A percentile compares a stretch with the other conserved stretches of the same genome.
Conservation (phyloP, 2,888 invertebrate genomes). For the Byasa hedistus region DNA sequence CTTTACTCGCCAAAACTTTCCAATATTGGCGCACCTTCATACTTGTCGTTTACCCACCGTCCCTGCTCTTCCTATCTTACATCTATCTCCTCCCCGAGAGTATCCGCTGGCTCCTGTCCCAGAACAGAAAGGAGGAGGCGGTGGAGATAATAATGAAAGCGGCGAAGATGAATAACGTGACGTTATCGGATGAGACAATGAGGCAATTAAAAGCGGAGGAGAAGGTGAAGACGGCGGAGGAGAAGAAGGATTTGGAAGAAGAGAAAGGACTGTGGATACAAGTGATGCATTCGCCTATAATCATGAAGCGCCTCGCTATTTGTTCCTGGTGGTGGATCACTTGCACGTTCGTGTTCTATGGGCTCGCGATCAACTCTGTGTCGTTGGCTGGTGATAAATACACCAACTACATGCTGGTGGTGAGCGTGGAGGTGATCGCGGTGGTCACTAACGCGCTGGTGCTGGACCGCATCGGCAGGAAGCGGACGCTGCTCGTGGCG, state of each 20-base stretch:
- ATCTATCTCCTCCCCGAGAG: slow-evolving; percentile 88
- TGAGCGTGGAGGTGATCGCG: slow-evolving; percentile 85
- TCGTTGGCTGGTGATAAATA: slow-evolving; percentile 87
- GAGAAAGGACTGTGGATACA: slow-evolving; percentile 58
- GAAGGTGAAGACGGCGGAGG: slow-evolving; percentile 47
- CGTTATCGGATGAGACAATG: slow-evolving; percentile 68
- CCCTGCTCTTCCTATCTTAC: slow-evolving; percentile 83
- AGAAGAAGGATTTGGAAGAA: slow-evolving; percentile 45
- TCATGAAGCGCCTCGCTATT: slow-evolving; percentile 64
- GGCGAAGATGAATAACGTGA: slow-evolving; percentile 81
- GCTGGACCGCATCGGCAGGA: slow-evolving; percentile 82
- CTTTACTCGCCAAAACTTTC: slow-evolving; percentile 83
- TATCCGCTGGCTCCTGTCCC: slow-evolving; percentile 87
- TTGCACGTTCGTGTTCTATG: slow-evolving; percentile 89
- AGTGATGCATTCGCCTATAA: slow-evolving; percentile 64
- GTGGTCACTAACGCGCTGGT: slow-evolving; percentile 83
- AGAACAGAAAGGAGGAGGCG: slow-evolving; percentile 83
- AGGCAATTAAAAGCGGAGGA: slow-evolving; percentile 61
- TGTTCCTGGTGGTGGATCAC: slow-evolving; percentile 87
- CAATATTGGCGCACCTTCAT: slow-evolving; percentile 86
- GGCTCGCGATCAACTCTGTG: slow-evolving; percentile 88
- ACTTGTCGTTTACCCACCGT: slow-evolving; percentile 84
- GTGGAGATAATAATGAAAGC: slow-evolving; percentile 82
- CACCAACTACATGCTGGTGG: slow-evolving; percentile 86
- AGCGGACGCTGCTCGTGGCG: slow-evolving; percentile 80